These are phyloP conservation scores for Bugula neritina DNA, from an alignment of 2,888 invertebrate genomes.

Conservation along the genomic window DNA sequence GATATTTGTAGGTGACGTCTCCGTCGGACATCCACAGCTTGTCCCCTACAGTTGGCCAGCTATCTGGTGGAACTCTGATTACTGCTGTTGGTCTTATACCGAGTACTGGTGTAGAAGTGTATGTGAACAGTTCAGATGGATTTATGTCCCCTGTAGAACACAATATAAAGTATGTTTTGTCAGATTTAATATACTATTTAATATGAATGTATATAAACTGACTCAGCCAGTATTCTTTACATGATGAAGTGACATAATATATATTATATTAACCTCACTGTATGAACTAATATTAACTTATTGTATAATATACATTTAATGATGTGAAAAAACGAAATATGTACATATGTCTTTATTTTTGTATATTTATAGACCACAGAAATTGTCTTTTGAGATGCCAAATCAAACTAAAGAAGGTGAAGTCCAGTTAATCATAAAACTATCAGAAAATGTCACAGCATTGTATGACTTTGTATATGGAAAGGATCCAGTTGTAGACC, in stretches of 20 bases:
- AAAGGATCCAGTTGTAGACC: neutral
- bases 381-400: neutral
- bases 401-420: neutral
- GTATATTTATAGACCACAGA: neutral
- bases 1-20: neutral
- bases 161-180: neutral
- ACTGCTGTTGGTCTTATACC: constrained; percentile 46
- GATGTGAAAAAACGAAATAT: too few species aligned
- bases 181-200: too few species aligned
- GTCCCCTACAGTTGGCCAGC: constrained; percentile 43
- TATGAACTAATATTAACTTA: too few species aligned
- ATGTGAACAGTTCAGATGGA: neutral
- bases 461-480: neutral
- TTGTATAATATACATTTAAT: too few species aligned
- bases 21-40: constrained; percentile 30
- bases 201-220: too few species aligned
- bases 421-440: neutral
- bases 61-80: constrained; percentile 52
- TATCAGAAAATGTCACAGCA: neutral
- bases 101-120: constrained; percentile 35
- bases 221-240: too few species aligned
- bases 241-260: too few species aligned
- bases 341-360: too few species aligned
- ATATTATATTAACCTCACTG: too few species aligned
- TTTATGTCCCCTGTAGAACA: neutral